Evolutionary conservation across 1,140 invertebrate species (phyloP).

Genomic region (Drosophila truncata): DNA sequence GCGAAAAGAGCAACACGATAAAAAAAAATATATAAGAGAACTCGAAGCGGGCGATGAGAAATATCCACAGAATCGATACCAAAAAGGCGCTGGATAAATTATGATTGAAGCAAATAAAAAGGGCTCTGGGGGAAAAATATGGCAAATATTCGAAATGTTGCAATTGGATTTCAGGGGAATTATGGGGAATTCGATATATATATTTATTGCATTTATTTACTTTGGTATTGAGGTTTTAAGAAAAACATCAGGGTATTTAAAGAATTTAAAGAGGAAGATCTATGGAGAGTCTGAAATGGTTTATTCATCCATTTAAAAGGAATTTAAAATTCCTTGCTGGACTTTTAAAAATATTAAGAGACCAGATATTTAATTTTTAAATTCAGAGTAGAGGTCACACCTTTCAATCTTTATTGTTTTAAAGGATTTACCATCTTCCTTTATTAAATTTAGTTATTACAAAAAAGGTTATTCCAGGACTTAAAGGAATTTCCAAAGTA

Average conservation of each 20-base stretch:
- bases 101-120: constrained; percentile 18
- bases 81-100: constrained; percentile 34
- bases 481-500: background rate
- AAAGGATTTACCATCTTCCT: background rate
- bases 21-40: constrained; percentile 31
- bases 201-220: background rate
- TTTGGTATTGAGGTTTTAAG: background rate
- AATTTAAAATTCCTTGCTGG: background rate
- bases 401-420: background rate
- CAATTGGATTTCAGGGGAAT: background rate
- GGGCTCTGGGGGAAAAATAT: constrained; percentile 9
- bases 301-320: background rate
- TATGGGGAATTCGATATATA: background rate
- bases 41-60: constrained; percentile 12
- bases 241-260: background rate
- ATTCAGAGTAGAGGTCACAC: background rate
- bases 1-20: constrained; percentile 55
- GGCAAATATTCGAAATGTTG: background rate
- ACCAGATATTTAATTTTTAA: background rate
- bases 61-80: constrained; percentile 8
- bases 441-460: background rate
- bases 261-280: background rate
- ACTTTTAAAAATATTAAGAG: no score
- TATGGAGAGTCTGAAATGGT: no score
- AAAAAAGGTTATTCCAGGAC: background rate